phyloP scores from a whole-genome alignment of 2,888 invertebrate genomes.

The Nomada goodeniana region DNA sequence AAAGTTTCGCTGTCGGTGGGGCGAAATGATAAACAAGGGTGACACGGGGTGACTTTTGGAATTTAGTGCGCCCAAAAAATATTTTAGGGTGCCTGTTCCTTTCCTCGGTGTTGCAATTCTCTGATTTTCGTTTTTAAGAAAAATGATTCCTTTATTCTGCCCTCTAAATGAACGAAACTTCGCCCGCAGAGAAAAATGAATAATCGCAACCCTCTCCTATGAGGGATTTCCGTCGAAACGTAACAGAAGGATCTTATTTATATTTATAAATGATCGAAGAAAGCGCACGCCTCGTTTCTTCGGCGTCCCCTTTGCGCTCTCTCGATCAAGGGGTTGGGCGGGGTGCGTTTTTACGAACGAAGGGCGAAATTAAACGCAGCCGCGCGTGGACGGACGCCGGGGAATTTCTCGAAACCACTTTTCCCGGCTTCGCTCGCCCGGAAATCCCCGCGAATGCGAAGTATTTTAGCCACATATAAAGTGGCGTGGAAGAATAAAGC shows the following conservation, averaged over 20 bases:
- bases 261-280: background rate
- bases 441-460: slow-evolving; percentile 45
- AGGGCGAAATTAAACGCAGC: slow-evolving; percentile 39
- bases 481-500: slow-evolving; percentile 45
- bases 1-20: slow-evolving; percentile 51
- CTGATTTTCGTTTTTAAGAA: too few species aligned
- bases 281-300: background rate
- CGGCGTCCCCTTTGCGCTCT: background rate
- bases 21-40: background rate
- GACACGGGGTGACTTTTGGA: background rate
- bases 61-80: background rate
- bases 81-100: too few species aligned
- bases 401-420: slow-evolving; percentile 42
- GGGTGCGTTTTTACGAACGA: background rate
- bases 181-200: too few species aligned
- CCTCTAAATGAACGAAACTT: too few species aligned
- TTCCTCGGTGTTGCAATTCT: too few species aligned
- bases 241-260: too few species aligned
- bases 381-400: slow-evolving; percentile 36
- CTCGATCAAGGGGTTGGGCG: background rate
- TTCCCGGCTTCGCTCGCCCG: slow-evolving; percentile 21
- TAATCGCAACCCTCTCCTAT: too few species aligned
- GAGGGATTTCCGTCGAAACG: too few species aligned
- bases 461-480: slow-evolving; percentile 36
- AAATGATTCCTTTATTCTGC: too few species aligned